Evolutionary conservation across 1,140 invertebrate species (phyloP), one percentile per base, ranked within the genome.

Genomic region (Apolygus lucorum): DNA sequence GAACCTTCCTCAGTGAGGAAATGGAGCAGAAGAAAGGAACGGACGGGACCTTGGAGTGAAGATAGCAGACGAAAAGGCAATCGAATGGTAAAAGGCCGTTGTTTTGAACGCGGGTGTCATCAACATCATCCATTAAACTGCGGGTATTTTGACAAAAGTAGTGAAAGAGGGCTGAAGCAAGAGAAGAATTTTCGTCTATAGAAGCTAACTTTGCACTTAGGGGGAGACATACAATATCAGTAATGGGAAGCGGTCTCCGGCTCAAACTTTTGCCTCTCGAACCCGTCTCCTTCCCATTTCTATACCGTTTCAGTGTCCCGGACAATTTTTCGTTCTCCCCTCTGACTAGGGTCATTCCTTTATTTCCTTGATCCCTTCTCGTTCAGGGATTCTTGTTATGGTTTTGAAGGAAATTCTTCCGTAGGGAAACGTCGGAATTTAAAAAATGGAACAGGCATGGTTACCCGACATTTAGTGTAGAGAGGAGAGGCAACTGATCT

Each of bases 221-320:
- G 54, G 54, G 54, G 34, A 42, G 34, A 42, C 34, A 59, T 24
- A 59, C 54, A 59, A 59, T 59, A 59, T 59, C 54, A 59, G 54
- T 59, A 59, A 59, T 59, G 54, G 54, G 54, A 13, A n/a, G n/a
- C 22, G 54, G 54, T 13, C 13, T n/a, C 13, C 22, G 22, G 54
- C 54, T 59, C 54, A 59, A 59, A 59, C 54, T 59, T 59, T 59
- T 22, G 54, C 54, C 22, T 17, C 54, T 24, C 54, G 34, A 4
- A 8, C 34, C 34, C 4, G 4, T 42, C 4, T 4, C 34, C 34
- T 42, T 42, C 34, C 34, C 34, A 42, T 42, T 42, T 42, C 17
- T 4, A 42, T 42, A 17, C 34, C 34, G 34, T 42, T 42, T 42
- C 34, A 17, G 34, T 17, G 34, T 17, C 34, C 34, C 4, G 17